Base-by-base conservation (phyloP, 1,140 invertebrate species). In the Bradysia coprophila region DNA sequence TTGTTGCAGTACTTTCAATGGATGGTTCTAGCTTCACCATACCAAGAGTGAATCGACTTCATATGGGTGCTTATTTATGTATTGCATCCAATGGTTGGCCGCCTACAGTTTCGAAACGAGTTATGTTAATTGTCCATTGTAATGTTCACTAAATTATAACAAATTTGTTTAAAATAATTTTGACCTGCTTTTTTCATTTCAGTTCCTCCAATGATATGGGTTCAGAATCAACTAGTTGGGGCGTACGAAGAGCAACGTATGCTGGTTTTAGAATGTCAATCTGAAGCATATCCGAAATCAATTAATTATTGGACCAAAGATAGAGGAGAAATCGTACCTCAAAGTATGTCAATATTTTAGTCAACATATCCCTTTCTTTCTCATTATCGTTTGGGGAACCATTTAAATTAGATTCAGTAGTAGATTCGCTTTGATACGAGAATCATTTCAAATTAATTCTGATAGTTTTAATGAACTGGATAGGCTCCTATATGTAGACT, bases 11-110 rank as follows among this genome's bases (percentile, higher is more conserved):
- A 19, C 43, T 58, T 13, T 72, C 63, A 41, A 67, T 85, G 16
- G 81, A 88, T 46, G 84, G 85, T 3, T 67, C 78, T 24, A 64
- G 76, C 34, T 68, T 91, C 50, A 78, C 82, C 51, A 78, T 92
- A 52, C 79, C 73, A 23, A 72, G 78, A 55, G 83, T 90, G 10
- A 85, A 76, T 48, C 71, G 87, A 21, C 72, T 82, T 15, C 82
- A 91, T 51, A 92, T 91, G 75, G 87, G 86, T 5, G 78, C 84
- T 5, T 90, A 89, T 59, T 63, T 90, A 10, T 90, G 86, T 56
- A 90, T 91, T 41, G 85, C 84, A 13, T 82, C 79, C 11, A 88
- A 88, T 52, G 82, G 82, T 8, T 78, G 90, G 2, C 85, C 85
- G 2, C 87, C 87, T 1, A 78, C 82, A 2, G 82, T 89, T 42